Evolutionary conservation across 1,140 invertebrate species (phyloP), one percentile per base, ranked within the genome.

Genomic region (Lordiphosa clarofinis): DNA sequence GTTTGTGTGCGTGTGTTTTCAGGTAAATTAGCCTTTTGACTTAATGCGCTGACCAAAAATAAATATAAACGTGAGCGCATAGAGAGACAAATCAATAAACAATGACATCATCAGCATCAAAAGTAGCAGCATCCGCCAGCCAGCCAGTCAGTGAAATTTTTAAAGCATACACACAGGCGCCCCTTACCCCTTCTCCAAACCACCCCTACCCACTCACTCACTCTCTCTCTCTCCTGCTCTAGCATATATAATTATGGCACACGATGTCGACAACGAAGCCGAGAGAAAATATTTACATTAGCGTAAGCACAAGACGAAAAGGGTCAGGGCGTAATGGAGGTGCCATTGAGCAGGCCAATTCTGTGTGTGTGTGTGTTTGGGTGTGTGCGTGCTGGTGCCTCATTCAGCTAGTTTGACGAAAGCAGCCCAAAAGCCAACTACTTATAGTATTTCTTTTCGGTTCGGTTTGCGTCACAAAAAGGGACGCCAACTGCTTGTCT

Each of bases 351-450:
- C 78, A 82, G 72, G 76, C 76, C 75, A 81, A 81, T 81, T 82
- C 10, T 56, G 21, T 39, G 58, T 49, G 42, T 43, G 12, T 55
- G 24, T 49, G 33, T n/a, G n/a, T 55, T 15, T 49, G 33, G 54
- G 37, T 36, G 52, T 71, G 56, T 73, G 56, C 37, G 56, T 75
- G 58, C 56, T 67, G 62, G 55, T 60, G 57, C 56, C 73, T 50
- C 76, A 82, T 82, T 79, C 76, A 82, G 76, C 76, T 78, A 84
- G 76, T 82, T 82, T 84, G 76, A 84, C 78, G 76, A 84, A 78
- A 82, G 71, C 76, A 81, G 15, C 69, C 57, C 70, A 59, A 48
- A 55, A 58, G 61, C 69, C 38, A 50, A 68, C 68, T 49, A 31
- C 28, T 31, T 31, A 46, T 60, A 54, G 57, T 52, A 28, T 38